Percentiles rank a stretch among this genome's conserved stretches.
phyloP scores from a whole-genome alignment of 2,888 invertebrate genomes.

The Acronicta aceris region DNA sequence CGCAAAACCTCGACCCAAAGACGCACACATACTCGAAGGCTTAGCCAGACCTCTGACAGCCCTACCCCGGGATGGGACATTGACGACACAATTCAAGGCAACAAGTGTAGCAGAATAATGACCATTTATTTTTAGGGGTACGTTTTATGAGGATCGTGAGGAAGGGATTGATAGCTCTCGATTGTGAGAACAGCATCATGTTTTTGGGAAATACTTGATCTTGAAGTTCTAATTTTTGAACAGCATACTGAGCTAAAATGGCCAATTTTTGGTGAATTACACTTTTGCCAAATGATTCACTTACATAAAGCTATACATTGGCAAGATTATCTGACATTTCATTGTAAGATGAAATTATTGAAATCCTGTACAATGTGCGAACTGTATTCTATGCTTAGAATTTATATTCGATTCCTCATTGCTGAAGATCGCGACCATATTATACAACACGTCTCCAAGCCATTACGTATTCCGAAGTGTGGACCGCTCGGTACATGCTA shows the following conservation, averaged over 20 bases:
- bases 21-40: constrained; percentile 26
- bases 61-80: constrained; percentile 49
- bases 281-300: too few relatives aligned
- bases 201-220: constrained; percentile 30
- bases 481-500: too few relatives aligned
- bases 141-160: constrained; percentile 53
- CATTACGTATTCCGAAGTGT: too few relatives aligned
- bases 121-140: constrained; percentile 61
- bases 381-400: too few relatives aligned
- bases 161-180: constrained; percentile 49
- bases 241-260: background rate
- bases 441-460: too few relatives aligned
- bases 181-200: constrained; percentile 44
- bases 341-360: too few relatives aligned
- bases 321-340: too few relatives aligned
- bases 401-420: too few relatives aligned
- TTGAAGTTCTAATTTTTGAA: background rate
- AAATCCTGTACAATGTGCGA: too few relatives aligned
- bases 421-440: too few relatives aligned
- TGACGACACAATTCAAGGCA: constrained; percentile 61
- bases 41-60: constrained; percentile 45
- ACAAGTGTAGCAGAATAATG: constrained; percentile 62
- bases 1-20: constrained; percentile 25
- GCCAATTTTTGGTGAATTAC: too few relatives aligned
- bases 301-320: too few relatives aligned